Evolutionary conservation across 2,888 invertebrate genomes (phyloP), one percentile per base, ranked within the genome.

Genomic region (Eucriotettix oculatus): DNA sequence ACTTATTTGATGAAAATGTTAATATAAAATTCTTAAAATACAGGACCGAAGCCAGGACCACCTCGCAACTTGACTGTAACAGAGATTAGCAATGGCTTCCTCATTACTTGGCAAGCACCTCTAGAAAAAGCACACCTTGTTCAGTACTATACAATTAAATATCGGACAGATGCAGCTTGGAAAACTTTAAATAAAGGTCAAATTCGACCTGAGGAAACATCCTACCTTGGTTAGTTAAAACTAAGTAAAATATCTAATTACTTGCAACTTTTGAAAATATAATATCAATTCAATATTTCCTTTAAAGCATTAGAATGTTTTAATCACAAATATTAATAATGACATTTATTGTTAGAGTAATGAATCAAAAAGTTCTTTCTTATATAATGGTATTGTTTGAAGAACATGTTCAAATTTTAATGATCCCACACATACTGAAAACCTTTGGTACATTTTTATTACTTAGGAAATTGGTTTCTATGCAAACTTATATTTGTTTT

Each of bases 11-110:
- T 7, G 2, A 7, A 29, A 29, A 29, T 29, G 29, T 29, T 29
- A 2, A 29, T 29, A 7, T 29, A 29, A 7, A 29, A 29, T 29
- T 29, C 29, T 29, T 29, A 29, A 55, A n/a, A 41, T 41, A 43
- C 71, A 94, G 95, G 94, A 75, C 93, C 94, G 62, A 88, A 88
- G 75, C 94, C 97, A 58, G 88, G 90, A 68, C 86, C 89, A 57
- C 95, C 96, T 42, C 82, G 88, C 66, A 95, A 96, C 76, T 79
- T 96, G 67, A 89, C 92, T 59, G 90, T 94, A 64, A 86, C 87
- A 57, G 91, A 92, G 76, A 85, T 90, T 66, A 85, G 86, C 73
- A 90, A 91, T 73, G 92, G 91, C 66, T 91, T 94, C 76, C 81
- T 90, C 67, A 90, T 95, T 72, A 85, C 89, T 68, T 94, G 93